Base-by-base conservation (phyloP, 2,113 vertebrate genomes). In the Alectura lathami region DNA sequence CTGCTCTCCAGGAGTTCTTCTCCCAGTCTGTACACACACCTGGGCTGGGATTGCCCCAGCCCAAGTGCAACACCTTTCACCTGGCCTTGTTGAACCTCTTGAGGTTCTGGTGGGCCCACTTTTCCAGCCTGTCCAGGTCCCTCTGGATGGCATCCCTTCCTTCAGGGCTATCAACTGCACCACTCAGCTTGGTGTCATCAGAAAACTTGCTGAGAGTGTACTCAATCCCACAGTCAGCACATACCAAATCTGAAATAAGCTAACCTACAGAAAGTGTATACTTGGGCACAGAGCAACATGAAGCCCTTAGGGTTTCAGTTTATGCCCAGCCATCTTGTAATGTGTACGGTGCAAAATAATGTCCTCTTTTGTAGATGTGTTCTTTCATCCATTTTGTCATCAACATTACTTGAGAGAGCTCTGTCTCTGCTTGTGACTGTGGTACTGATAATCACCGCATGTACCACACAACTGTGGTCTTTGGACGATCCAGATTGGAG, bases 261-360 rank as follows among this genome's bases (percentile, higher is more conserved):
- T 5, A 75, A 8, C 4, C 30, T 60, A 17, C 36, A 82, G 53
- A 73, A 88, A 74, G 15, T 6, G 3, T 14, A 8, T 24, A 4
- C 14, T 17, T 68, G 32, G 17, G 38, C 23, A 51, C 20, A 83
- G 60, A 75, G 43, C 17, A 21, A 36, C 7, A 34, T 40, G 11
- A 56, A 50, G 51, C 56, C 22, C 17, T 60, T 34, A 54, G 38
- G 15, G 16, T 68, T 82, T 88, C 20, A 27, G 7, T 86, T 79
- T 45, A 42, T 29, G 6, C 59, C 64, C 82, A 50, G 42, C 4
- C 23, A 51, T 7, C 3, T 80, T 6, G 3, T 30, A 79, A 76
- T 6, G 2, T 57, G 26, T 20, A 4, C 0, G 1, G 13, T 0
- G 2, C 27, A 63, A 30, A 27, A 59, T 11, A 15, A 16, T 47